phyloP scores from a whole-genome alignment of 2,888 invertebrate species.

The Cecidostiba fungosa region DNA sequence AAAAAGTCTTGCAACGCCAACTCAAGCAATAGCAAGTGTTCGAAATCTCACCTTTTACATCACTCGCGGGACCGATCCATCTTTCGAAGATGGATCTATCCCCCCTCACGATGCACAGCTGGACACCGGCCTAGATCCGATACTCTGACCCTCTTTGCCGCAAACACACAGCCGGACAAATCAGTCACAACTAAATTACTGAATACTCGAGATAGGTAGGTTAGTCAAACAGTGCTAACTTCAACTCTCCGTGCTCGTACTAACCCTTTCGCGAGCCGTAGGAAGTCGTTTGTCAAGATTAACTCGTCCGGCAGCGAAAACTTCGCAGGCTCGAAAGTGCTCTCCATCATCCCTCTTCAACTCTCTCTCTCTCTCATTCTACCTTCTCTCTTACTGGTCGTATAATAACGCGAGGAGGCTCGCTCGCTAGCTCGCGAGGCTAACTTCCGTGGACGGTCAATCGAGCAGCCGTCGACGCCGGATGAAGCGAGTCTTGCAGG shows the following conservation, averaged over 20 bases:
- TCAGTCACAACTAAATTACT: constrained; percentile 44
- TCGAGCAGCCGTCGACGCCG: constrained; percentile 11
- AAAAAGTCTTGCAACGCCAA: not conserved
- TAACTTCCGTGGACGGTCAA: constrained; percentile 48
- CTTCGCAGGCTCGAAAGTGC: constrained; percentile 56
- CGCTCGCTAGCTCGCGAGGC: not conserved
- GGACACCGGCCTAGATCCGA: not conserved
- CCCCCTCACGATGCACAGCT: not conserved
- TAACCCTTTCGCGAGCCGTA: not conserved
- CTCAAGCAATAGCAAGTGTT: not conserved
- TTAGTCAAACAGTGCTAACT: constrained; percentile 29
- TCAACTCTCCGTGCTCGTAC: constrained; percentile 7
- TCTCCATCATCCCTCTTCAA: constrained; percentile 49
- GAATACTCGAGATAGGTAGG: constrained; percentile 30
- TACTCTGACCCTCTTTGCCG: not conserved
- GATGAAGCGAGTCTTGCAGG: constrained; percentile 11
- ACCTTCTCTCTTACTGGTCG: not conserved
- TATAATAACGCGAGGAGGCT: constrained; percentile 31
- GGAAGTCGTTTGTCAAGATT: constrained; percentile 62
- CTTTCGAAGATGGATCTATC: not conserved
- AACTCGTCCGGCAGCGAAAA: constrained; percentile 55
- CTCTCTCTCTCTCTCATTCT: not conserved
- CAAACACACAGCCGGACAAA: not conserved
- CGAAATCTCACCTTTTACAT: not conserved
- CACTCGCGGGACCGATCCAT: not conserved